Conservation (phyloP, 2,113 vertebrate genomes). For the Gila orcuttii region DNA sequence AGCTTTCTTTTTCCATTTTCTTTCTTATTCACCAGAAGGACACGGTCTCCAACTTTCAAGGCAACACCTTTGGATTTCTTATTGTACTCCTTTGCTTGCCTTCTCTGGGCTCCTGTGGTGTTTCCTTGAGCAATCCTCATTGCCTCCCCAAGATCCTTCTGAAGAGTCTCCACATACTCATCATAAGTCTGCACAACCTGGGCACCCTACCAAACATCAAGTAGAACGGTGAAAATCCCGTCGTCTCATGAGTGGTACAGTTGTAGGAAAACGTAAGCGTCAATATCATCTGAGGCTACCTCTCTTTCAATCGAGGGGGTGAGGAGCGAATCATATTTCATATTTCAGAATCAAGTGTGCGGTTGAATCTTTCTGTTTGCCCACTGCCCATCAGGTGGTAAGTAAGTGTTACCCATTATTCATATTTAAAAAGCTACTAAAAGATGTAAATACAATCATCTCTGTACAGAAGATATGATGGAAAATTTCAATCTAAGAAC, state of each 20-base stretch:
- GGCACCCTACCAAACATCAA: neutral
- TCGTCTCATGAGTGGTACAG: neutral
- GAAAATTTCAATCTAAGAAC: too few relatives aligned
- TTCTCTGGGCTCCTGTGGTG: neutral
- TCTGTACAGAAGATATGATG: too few relatives aligned
- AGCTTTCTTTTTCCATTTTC: neutral
- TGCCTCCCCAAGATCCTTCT: neutral
- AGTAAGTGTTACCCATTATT: neutral
- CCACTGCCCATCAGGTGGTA: neutral
- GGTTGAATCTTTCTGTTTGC: neutral
- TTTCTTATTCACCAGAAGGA: slow-evolving; percentile 1
- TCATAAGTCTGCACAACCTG: neutral
- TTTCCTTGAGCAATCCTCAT: neutral
- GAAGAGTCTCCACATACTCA: neutral
- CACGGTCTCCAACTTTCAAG: neutral
- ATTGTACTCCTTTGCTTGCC: neutral
- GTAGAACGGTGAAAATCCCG: neutral
- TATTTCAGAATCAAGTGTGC: too few relatives aligned
- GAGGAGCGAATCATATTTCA: neutral
- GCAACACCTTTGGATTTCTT: neutral
- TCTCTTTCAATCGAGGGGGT: neutral
- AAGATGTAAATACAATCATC: too few relatives aligned
- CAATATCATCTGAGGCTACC: neutral
- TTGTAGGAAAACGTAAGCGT: neutral
- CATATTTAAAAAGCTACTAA: too few relatives aligned